A percentile compares a stretch with the other conserved stretches of the same genome.
phyloP scores from a whole-genome alignment of 1,140 invertebrate genomes.

The Trichoplusia ni region DNA sequence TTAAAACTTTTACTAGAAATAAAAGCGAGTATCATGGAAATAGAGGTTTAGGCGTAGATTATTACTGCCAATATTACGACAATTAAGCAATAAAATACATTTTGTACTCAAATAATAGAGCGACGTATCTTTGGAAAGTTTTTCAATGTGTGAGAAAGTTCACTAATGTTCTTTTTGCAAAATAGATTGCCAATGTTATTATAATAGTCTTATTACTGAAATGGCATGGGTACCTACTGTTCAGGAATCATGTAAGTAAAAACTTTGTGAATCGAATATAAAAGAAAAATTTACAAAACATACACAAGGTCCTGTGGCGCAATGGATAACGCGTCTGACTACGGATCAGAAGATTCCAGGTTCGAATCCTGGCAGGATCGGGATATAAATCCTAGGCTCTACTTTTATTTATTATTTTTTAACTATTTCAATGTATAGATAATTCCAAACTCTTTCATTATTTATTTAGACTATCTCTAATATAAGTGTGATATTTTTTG shows the following conservation, averaged over 20 bases:
- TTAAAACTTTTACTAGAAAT: background rate
- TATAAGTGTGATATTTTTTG: too few species aligned
- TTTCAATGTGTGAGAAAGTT: conserved; percentile 16
- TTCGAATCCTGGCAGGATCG: conserved; percentile 94
- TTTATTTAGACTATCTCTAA: too few species aligned
- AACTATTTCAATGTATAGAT: too few species aligned
- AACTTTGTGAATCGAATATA: too few species aligned
- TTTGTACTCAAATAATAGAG: background rate
- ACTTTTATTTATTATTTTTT: too few species aligned
- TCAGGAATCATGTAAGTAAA: too few species aligned
- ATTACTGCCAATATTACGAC: conserved; percentile 4
- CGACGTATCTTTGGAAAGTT: conserved; percentile 6
- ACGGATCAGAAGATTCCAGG: conserved; percentile 95
- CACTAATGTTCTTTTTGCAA: background rate
- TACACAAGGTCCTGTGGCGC: conserved; percentile 88
- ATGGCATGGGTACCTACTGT: too few species aligned
- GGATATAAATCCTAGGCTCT: too few species aligned
- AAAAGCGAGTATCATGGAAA: background rate
- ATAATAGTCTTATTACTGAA: background rate
- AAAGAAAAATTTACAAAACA: background rate
- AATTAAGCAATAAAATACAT: conserved; percentile 18
- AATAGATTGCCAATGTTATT: background rate
- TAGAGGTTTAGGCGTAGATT: background rate
- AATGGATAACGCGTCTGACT: conserved; percentile 95
- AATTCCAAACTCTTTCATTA: too few species aligned